Conservation (phyloP, 2,888 invertebrate genomes). For the Archips xylosteana region DNA sequence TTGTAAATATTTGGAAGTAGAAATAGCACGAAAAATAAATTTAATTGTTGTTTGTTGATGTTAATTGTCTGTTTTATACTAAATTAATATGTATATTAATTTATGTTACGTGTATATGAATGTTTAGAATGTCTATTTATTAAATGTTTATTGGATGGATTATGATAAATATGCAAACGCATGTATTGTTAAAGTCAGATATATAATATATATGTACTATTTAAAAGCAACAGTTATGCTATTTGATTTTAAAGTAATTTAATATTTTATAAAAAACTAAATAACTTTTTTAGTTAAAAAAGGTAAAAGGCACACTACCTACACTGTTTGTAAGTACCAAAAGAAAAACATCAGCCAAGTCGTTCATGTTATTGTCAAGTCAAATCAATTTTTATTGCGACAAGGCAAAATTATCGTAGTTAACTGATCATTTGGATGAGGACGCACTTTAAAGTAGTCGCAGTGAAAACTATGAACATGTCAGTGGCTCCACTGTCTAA, state of each 20-base stretch:
- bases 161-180: constrained; percentile 7
- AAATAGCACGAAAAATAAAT: constrained; percentile 24
- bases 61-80: constrained; percentile 36
- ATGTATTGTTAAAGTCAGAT: neutral
- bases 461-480: neutral
- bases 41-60: constrained; percentile 40
- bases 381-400: neutral
- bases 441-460: neutral
- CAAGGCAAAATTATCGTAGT: neutral
- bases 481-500: neutral
- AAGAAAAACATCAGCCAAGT: neutral
- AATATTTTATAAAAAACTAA: neutral
- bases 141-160: constrained; percentile 29
- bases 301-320: neutral
- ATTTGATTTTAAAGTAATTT: neutral
- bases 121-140: constrained; percentile 40
- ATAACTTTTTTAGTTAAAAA: neutral
- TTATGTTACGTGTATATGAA: constrained; percentile 35
- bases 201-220: no score
- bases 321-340: neutral
- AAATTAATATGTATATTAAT: constrained; percentile 22
- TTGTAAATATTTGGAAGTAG: constrained; percentile 37
- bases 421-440: neutral
- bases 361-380: constrained; percentile 1
- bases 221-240: neutral